These are phyloP conservation scores for Odocoileus hemionus DNA, from an alignment of 2,113 vertebrate genomes.

Conservation along the genomic window DNA sequence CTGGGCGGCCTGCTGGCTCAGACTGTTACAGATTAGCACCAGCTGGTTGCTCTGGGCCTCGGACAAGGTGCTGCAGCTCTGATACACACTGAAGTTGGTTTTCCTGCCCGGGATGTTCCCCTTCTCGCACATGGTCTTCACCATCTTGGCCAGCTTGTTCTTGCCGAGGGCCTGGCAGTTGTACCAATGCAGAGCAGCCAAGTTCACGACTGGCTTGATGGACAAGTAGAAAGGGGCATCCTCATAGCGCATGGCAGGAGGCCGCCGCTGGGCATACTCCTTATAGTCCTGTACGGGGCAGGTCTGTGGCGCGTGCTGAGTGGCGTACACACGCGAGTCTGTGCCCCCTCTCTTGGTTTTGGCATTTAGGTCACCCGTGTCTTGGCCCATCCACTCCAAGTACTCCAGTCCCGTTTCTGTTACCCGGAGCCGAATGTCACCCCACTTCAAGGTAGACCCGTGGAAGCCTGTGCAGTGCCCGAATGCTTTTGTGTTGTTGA, in stretches of 20 bases:
- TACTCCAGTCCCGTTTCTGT: slow-evolving; percentile 86
- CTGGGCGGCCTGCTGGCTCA: slow-evolving; percentile 88
- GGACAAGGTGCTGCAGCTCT: slow-evolving; percentile 88
- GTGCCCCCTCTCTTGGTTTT: slow-evolving; percentile 85
- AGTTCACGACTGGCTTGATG: slow-evolving; percentile 87
- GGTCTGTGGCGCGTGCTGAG: slow-evolving; percentile 86
- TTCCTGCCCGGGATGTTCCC: slow-evolving; percentile 88
- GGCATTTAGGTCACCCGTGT: slow-evolving; percentile 77
- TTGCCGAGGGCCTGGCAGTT: slow-evolving; percentile 90
- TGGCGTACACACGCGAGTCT: slow-evolving; percentile 85
- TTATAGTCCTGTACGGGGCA: slow-evolving; percentile 90
- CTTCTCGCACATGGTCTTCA: slow-evolving; percentile 91
- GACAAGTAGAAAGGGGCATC: slow-evolving; percentile 88
- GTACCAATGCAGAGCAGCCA: slow-evolving; percentile 88
- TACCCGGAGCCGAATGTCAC: slow-evolving; percentile 85
- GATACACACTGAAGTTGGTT: slow-evolving; percentile 90
- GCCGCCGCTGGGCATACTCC: slow-evolving; percentile 87
- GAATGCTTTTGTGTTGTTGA: slow-evolving; percentile 89
- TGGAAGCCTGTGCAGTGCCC: slow-evolving; percentile 89
- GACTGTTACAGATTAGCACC: slow-evolving; percentile 87
- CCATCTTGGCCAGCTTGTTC: slow-evolving; percentile 91
- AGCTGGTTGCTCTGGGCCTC: slow-evolving; percentile 90
- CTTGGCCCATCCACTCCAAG: slow-evolving; percentile 88
- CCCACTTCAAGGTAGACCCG: slow-evolving; percentile 88
- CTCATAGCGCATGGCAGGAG: slow-evolving; percentile 88